Conservation (phyloP, 2,797 vertebrate species). For the Periparus ater region DNA sequence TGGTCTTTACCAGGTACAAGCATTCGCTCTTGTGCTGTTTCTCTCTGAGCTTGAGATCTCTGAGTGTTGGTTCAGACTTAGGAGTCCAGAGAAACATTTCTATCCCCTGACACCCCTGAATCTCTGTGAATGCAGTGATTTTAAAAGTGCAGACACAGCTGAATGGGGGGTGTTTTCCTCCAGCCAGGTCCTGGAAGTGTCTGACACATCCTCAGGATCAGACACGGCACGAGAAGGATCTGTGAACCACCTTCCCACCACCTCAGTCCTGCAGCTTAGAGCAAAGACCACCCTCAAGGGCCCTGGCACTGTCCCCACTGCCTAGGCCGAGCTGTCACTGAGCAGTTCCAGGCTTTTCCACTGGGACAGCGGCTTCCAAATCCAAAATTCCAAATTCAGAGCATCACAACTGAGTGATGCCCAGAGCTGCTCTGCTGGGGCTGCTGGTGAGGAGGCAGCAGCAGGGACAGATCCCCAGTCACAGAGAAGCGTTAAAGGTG, state of each 20-base stretch:
- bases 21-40: neutral
- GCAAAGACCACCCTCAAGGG: neutral
- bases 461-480: neutral
- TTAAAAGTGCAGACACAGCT: neutral
- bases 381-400: neutral
- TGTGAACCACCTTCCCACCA: neutral
- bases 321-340: neutral
- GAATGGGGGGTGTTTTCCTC: neutral
- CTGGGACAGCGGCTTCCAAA: neutral
- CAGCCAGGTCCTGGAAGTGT: neutral
- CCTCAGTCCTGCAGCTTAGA: neutral
- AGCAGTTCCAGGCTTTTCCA: neutral
- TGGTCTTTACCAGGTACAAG: slow-evolving; percentile 66
- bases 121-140: neutral
- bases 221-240: neutral
- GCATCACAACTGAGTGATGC: rapidly evolving
- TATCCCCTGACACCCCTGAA: neutral
- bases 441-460: neutral
- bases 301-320: neutral
- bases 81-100: neutral
- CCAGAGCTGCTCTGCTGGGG: neutral
- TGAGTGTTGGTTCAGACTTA: neutral
- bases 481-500: rapidly evolving
- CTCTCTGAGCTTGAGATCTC: neutral
- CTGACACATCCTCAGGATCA: neutral